Conservation (phyloP, 1,140 invertebrate genomes). For the Frieseomelitta varia region DNA sequence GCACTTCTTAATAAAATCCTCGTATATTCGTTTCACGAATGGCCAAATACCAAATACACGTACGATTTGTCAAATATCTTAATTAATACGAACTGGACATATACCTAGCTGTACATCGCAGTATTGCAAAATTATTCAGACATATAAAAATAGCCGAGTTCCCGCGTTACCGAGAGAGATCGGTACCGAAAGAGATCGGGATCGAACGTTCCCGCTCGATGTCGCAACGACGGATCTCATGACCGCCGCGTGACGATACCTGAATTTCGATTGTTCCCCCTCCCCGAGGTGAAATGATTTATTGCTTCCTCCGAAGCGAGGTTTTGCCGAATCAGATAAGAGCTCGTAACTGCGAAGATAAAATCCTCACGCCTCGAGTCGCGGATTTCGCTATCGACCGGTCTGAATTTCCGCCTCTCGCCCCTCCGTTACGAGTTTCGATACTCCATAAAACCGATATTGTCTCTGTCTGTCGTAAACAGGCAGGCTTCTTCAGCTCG, state of each 20-base stretch:
- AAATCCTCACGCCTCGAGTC: not conserved
- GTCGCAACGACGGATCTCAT: conserved; percentile 15
- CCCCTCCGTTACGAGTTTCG: not conserved
- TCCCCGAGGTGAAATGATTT: conserved; percentile 26
- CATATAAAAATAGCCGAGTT: not conserved
- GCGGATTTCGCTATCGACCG: not conserved
- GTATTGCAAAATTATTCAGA: not conserved
- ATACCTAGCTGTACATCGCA: not conserved
- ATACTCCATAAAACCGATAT: conserved; percentile 8
- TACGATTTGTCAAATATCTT: not conserved
- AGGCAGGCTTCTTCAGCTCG: not conserved
- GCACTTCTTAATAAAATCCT: not conserved
- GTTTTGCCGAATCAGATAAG: conserved; percentile 29
- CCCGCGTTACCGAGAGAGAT: not conserved
- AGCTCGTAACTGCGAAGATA: conserved; percentile 18
- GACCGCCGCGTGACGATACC: conserved; percentile 10
- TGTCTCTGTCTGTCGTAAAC: not conserved
- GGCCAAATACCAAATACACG: not conserved
- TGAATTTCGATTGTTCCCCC: conserved; percentile 24
- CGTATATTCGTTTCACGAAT: not conserved
- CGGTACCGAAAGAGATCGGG: not conserved
- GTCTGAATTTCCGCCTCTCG: not conserved
- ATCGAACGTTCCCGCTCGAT: conserved; percentile 16
- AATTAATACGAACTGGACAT: not conserved
- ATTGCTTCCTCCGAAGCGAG: not conserved